Evolutionary conservation across 2,888 invertebrate genomes (phyloP), one percentile per base, ranked within the genome.

Genomic region (Norana najaformis): DNA sequence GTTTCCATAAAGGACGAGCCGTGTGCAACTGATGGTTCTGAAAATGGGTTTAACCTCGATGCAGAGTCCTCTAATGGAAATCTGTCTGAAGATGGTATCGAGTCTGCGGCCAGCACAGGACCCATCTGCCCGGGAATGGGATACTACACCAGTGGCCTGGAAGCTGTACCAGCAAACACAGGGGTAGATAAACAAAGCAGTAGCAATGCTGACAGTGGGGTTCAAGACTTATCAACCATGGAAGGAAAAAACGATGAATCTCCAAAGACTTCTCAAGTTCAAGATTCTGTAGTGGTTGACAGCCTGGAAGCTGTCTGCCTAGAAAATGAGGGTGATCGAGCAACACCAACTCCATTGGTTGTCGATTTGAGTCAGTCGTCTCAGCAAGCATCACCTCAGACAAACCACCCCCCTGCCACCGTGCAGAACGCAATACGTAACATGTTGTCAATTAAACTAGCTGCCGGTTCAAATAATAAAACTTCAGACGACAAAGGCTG

Each of bases 341-440:
- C 23, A 23, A 85, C 85, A 36, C 85, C 85, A 23, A 35, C 85
- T 35, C 85, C 85, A 85, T 36, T 85, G 23, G 85, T 85, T 30
- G 37, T 91, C 4, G 91, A 91, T 69, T 82, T 91, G 41, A 91
- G 90, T 39, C 23, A 39, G 82, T 4, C 53, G 4, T 20, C 36
- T 85, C 85, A 85, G 23, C 85, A 35, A 85, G 16, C 37, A 35
- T 36, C 37, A 85, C 16, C 36, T 35, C 85, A 23, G 85, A 85
- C 37, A 37, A 36, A 36, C 34, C 36, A 85, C 16, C 23, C 85
- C 16, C 23, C 85, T 37, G 85, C 85, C 37, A 36, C 35, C 16
- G 85, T 85, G 85, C 85, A 85, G 85, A 85, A 34, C 14, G 85
- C 85, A 37, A 85, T 85, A 85, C 85, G 85, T 85, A 85, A 85